Evolutionary conservation across 2,797 vertebrate species (phyloP).

Genomic region (Halcyon leucocephala): DNA sequence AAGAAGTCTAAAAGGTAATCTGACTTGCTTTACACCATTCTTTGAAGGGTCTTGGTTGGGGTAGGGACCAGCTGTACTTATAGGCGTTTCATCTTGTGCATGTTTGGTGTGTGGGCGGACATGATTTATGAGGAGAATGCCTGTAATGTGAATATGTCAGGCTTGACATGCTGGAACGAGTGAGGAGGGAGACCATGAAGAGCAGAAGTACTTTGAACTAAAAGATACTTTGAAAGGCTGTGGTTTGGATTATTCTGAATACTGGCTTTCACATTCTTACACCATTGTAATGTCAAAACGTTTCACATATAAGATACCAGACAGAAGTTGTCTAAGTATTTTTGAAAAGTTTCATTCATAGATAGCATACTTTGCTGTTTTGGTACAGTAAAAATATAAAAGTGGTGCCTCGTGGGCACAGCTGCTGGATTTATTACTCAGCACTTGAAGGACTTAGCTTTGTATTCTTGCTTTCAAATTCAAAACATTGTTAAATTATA

Average conservation of each 20-base stretch:
- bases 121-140: neutral
- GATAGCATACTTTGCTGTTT: neutral
- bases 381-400: neutral
- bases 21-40: neutral
- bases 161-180: neutral
- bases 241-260: neutral
- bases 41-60: neutral
- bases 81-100: neutral
- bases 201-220: neutral
- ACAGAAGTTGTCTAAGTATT: neutral
- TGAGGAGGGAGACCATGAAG: neutral
- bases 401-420: neutral
- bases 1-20: neutral
- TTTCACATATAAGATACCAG: neutral
- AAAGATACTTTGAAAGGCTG: neutral
- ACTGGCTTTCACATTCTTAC: neutral
- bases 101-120: neutral
- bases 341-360: neutral
- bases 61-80: neutral
- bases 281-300: neutral
- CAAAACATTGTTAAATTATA: conserved; percentile 21
- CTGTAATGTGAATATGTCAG: neutral
- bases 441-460: neutral
- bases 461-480: neutral
- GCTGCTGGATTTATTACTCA: neutral